Conservation (phyloP, 2,113 vertebrate species). For the Suricata suricatta region DNA sequence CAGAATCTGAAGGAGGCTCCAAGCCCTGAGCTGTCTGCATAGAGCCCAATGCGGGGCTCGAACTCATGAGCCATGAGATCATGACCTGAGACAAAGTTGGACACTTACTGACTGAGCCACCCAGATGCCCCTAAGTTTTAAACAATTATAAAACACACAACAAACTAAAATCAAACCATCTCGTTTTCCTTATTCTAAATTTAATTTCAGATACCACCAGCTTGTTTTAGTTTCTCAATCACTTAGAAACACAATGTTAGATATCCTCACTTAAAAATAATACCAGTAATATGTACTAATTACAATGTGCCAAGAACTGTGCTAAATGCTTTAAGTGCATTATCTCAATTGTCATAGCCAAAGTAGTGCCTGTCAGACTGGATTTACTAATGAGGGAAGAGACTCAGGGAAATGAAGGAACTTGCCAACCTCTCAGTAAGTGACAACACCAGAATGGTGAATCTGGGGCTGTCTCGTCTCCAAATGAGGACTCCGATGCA, state of each 20-base stretch:
- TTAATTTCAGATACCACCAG: constrained; percentile 34
- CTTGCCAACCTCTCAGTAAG: background rate
- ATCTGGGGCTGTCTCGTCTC: background rate
- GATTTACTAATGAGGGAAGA: background rate
- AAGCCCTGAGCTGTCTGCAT: no score
- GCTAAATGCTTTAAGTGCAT: background rate
- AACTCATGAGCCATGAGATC: no score
- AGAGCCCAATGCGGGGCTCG: no score
- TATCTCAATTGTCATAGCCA: background rate
- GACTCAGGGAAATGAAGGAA: background rate
- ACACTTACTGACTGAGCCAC: no score
- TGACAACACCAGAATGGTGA: background rate
- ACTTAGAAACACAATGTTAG: background rate
- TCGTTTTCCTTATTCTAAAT: background rate
- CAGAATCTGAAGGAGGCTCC: no score
- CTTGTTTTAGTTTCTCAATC: background rate
- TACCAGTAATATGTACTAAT: background rate
- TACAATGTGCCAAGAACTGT: background rate
- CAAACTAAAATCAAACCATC: background rate
- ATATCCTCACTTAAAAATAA: background rate
- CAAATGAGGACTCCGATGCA: background rate
- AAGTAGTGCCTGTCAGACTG: background rate
- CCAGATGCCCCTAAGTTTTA: background rate
- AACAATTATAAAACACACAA: constrained; percentile 15
- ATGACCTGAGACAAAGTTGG: no score